These are phyloP conservation scores for Cyclargus thomasi DNA, from an alignment of 1,140 invertebrate species.

Conservation along the genomic window DNA sequence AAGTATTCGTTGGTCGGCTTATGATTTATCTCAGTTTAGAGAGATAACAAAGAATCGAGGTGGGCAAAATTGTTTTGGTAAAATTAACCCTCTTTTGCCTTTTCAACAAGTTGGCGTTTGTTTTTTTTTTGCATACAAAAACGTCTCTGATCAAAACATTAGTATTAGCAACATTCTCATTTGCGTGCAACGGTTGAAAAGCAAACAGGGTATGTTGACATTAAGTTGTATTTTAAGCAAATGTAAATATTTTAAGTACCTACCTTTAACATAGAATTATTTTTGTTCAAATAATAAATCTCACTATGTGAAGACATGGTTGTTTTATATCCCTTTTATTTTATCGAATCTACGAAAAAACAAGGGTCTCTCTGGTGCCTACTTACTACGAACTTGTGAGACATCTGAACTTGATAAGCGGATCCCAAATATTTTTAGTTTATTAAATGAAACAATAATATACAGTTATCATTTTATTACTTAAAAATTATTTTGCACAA, in stretches of 20 bases:
- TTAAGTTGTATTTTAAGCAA: slow-evolving; percentile 64
- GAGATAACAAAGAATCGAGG: not conserved
- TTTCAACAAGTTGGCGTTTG: slow-evolving; percentile 68
- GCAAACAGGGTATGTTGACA: slow-evolving; percentile 70
- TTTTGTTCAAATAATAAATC: slow-evolving; percentile 73
- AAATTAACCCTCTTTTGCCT: slow-evolving; percentile 54
- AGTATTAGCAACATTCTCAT: not conserved
- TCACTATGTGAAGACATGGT: slow-evolving; percentile 60
- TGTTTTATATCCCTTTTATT: slow-evolving; percentile 31
- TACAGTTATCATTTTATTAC: no score
- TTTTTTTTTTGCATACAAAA: slow-evolving; percentile 18
- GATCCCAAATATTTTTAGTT: no score
- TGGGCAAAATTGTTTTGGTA: not conserved
- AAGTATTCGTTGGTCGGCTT: not conserved
- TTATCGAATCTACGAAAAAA: no score
- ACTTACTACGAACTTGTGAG: no score
- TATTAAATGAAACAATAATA: no score
- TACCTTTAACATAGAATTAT: slow-evolving; percentile 61
- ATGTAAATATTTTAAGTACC: slow-evolving; percentile 71
- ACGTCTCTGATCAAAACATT: not conserved
- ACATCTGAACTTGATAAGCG: no score
- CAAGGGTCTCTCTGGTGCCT: no score
- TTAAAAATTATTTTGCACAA: no score
- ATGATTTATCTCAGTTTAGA: not conserved
- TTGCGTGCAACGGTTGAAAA: slow-evolving; percentile 65